phyloP scores from a whole-genome alignment of 2,113 vertebrate genomes.

The Abramis brama region DNA sequence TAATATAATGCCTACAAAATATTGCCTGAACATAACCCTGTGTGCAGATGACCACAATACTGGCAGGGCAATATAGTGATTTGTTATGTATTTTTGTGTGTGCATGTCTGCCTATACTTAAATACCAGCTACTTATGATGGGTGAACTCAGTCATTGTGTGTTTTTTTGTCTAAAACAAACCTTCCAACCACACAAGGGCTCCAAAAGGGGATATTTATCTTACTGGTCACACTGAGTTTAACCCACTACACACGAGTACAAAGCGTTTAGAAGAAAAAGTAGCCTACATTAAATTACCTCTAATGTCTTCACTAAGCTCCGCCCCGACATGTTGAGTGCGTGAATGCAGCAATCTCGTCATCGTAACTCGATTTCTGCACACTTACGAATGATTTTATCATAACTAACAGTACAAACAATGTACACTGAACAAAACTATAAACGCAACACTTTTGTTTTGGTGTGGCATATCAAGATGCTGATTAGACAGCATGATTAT shows the following conservation, averaged over 20 bases:
- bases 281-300: neutral
- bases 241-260: slow-evolving; percentile 24
- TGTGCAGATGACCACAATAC: slow-evolving; percentile 48
- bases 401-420: too few species aligned
- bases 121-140: slow-evolving; percentile 47
- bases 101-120: slow-evolving; percentile 52
- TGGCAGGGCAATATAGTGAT: slow-evolving; percentile 49
- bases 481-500: too few species aligned
- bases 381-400: too few species aligned
- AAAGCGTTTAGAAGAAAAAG: neutral
- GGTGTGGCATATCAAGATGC: too few species aligned
- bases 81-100: slow-evolving; percentile 47
- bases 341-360: too few species aligned
- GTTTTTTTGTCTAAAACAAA: slow-evolving; percentile 48
- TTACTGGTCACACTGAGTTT: slow-evolving; percentile 24
- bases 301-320: neutral
- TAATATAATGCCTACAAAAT: neutral
- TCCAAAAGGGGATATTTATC: slow-evolving; percentile 41
- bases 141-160: slow-evolving; percentile 50
- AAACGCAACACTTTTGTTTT: too few species aligned
- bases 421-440: too few species aligned
- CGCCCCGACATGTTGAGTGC: neutral
- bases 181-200: slow-evolving; percentile 40
- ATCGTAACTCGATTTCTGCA: too few species aligned
- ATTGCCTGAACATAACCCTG: slow-evolving; percentile 36